Evolutionary conservation across 1,140 invertebrate species (phyloP).

Genomic region (Hyposmocoma kahamanoa): DNA sequence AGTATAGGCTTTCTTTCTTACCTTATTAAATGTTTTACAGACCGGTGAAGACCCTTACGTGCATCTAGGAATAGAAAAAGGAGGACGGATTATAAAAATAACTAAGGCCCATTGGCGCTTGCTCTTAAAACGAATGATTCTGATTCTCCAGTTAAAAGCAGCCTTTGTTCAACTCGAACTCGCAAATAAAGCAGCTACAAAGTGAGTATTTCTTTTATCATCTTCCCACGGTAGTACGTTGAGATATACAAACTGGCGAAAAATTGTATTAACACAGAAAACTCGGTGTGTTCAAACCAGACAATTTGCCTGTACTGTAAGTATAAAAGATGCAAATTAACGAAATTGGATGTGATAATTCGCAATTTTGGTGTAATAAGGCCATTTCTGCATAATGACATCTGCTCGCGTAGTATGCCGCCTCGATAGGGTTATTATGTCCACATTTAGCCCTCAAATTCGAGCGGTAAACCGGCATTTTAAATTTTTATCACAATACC

Average conservation of each 20-base stretch:
- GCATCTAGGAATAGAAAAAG: constrained; percentile 42
- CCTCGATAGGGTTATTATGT: too few species aligned
- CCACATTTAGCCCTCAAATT: too few species aligned
- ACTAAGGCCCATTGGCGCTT: constrained; percentile 40
- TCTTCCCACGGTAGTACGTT: neutral
- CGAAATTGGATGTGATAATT: too few species aligned
- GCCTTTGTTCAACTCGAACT: constrained; percentile 31
- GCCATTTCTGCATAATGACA: too few species aligned
- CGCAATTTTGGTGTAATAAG: too few species aligned
- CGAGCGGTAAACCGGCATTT: too few species aligned
- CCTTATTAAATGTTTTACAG: too few species aligned
- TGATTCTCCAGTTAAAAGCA: constrained; percentile 30
- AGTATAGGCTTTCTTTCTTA: neutral
- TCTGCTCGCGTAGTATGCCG: too few species aligned
- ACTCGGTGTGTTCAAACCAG: neutral
- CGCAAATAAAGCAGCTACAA: constrained; percentile 39
- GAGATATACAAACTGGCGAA: neutral
- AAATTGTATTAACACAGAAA: neutral
- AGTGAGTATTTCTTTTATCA: too few species aligned
- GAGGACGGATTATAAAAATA: constrained; percentile 35
- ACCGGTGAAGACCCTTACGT: constrained; percentile 27
- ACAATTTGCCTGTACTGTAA: too few species aligned
- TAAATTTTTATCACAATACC: too few species aligned
- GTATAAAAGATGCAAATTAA: too few species aligned
- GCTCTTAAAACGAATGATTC: constrained; percentile 32